Evolutionary conservation across 2,888 invertebrate species (phyloP), one percentile per base, ranked within the genome.

Genomic region (Nephrotoma guestfalica): DNA sequence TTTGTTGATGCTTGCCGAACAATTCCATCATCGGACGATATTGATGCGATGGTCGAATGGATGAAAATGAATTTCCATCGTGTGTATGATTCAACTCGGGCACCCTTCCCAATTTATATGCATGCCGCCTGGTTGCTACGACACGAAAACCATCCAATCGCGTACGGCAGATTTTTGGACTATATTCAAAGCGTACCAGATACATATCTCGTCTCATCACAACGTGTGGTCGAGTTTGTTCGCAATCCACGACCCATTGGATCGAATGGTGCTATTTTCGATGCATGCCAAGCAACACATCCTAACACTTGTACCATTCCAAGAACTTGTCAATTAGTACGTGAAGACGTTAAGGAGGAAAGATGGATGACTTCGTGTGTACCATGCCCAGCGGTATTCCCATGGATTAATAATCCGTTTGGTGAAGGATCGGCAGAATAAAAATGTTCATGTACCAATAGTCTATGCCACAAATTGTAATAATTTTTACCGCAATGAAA

Each of bases 101-200:
- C 95, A 5, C 95, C 95, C 0, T 95, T 95, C 89, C 94, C 95
- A 0, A 92, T 95, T 88, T 95, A 93, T 89, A 90, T 94, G 86
- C 95, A 95, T 89, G 94, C 95, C 3, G 93, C 93, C 5, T 94
- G 94, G 94, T 94, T 94, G 88, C 86, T 92, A 0, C 89, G 89
- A 41, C 90, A 92, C 87, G 91, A 92, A 11, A 92, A 92, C 41
- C 90, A 93, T 47, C 90, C 91, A 7, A 89, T 90, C 0, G 94
- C 94, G 0, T 92, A 93, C 47, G 89, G 90, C 11, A 91, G 92
- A 88, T 95, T 95, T 89, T 88, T 95, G 87, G 92, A 93, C 86
- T 90, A 93, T 88, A 89, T 94, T 86, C 92, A 92, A 88, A 90
- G 89, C 0, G 89, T 93, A 15, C 89, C 92, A 4, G 94, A 95